Evolutionary conservation across 2,113 vertebrate genomes (phyloP), one percentile per base, ranked within the genome.

Genomic region (Hydrochoerus hydrochaeris): DNA sequence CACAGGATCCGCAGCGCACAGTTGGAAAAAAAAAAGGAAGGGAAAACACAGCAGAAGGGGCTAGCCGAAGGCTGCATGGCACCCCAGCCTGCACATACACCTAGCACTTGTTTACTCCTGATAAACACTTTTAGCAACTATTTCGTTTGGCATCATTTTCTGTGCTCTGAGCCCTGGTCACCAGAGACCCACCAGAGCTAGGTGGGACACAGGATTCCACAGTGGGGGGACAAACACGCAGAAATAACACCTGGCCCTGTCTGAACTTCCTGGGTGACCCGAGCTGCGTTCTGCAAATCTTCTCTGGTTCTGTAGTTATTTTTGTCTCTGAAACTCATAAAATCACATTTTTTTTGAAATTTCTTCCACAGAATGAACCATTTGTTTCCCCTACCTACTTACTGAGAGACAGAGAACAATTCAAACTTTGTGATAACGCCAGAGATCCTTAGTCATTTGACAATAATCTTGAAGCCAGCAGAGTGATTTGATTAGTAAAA

Each of bases 1-100:
- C 14, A 30, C 14, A n/a, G 13, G 5, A 22, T 5, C 9, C 0
- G 3, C 0, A 62, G 2, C 11, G 67, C 4, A 84, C 3, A 57
- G 6, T 35, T 22, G 2, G 17, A 17, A n/a, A 57, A 19, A 71
- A 46, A 32, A 7, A 9, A 57, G 14, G 38, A 67, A n/a, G 85
- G 14, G 35, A 17, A 24, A n/a, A n/a, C n/a, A n/a, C n/a, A n/a
- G n/a, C n/a, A n/a, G n/a, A n/a, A n/a, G n/a, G n/a, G n/a, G n/a
- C n/a, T n/a, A n/a, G n/a, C n/a, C n/a, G n/a, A n/a, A n/a, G n/a
- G n/a, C n/a, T n/a, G n/a, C n/a, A n/a, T n/a, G n/a, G n/a, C n/a
- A n/a, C n/a, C n/a, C n/a, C n/a, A n/a, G n/a, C n/a, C n/a, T n/a
- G n/a, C n/a, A n/a, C n/a, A n/a, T n/a, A n/a, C n/a, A 67, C 28